Conservation (phyloP, 2,113 vertebrate species). For the Neotragus pygmaeus region DNA sequence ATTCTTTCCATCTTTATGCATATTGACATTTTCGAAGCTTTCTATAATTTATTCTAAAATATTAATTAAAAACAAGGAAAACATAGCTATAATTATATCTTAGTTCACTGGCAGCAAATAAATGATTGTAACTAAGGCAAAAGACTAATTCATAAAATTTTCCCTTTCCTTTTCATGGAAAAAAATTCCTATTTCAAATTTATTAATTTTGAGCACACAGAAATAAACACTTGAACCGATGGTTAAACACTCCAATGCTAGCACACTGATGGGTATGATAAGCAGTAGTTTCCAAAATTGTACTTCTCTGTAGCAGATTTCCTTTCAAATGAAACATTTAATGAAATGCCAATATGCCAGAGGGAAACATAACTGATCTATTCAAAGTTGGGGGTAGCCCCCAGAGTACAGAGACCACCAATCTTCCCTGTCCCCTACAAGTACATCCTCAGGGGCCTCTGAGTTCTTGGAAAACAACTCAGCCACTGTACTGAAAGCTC, state of each 20-base stretch:
- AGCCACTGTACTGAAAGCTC: neutral
- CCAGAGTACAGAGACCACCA: neutral
- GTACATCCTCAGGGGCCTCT: neutral
- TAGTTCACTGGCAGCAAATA: neutral
- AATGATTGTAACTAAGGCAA: neutral
- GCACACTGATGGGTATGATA: neutral
- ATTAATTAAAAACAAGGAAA: neutral
- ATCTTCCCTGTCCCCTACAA: neutral
- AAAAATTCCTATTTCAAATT: neutral
- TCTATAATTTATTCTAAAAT: neutral
- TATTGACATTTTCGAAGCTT: neutral
- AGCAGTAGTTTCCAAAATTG: neutral
- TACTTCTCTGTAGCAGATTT: neutral
- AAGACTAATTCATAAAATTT: slow-evolving; percentile 1
- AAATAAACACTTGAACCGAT: neutral
- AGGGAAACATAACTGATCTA: neutral
- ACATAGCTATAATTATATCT: neutral
- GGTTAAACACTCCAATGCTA: neutral
- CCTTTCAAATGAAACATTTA: neutral
- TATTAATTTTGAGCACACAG: neutral
- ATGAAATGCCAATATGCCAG: neutral
- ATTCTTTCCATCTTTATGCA: neutral
- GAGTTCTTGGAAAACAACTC: neutral
- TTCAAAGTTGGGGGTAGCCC: neutral
- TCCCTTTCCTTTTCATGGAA: neutral